A percentile compares a stretch with the other conserved stretches of the same genome.
These are phyloP conservation scores for Netelia inedita DNA, from an alignment of 2,888 invertebrate species.

Conservation along the genomic window DNA sequence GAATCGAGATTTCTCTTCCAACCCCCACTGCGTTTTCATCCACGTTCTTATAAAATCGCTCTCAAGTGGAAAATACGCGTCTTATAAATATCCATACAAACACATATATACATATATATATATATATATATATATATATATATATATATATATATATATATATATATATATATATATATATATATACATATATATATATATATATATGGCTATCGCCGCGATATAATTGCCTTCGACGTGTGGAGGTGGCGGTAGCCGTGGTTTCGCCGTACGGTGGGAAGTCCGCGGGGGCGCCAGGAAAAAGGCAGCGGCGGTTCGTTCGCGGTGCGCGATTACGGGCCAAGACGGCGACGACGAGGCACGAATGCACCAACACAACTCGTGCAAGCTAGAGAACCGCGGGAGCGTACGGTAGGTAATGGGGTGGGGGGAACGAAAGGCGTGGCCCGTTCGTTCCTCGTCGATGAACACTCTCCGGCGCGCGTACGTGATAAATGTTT, in stretches of 20 bases:
- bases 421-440: slow-evolving; percentile 78
- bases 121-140: background rate
- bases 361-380: slow-evolving; percentile 21
- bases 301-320: slow-evolving; percentile 11
- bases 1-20: background rate
- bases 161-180: background rate
- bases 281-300: slow-evolving; percentile 67
- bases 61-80: too few relatives aligned
- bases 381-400: slow-evolving; percentile 39
- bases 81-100: too few relatives aligned
- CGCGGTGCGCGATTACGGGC: slow-evolving; percentile 18
- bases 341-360: slow-evolving; percentile 3
- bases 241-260: slow-evolving; percentile 33
- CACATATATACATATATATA: background rate
- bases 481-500: slow-evolving; percentile 66
- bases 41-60: too few relatives aligned
- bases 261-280: slow-evolving; percentile 45
- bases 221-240: slow-evolving; percentile 38
- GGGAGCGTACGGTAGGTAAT: slow-evolving; percentile 44
- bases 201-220: background rate
- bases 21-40: background rate
- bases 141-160: background rate
- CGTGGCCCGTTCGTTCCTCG: slow-evolving; percentile 76
- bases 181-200: background rate
- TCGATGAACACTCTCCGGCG: slow-evolving; percentile 70